Percentiles rank a stretch among this genome's conserved stretches.
phyloP scores from a whole-genome alignment of 2,113 vertebrate species.

The Rissa tridactyla region DNA sequence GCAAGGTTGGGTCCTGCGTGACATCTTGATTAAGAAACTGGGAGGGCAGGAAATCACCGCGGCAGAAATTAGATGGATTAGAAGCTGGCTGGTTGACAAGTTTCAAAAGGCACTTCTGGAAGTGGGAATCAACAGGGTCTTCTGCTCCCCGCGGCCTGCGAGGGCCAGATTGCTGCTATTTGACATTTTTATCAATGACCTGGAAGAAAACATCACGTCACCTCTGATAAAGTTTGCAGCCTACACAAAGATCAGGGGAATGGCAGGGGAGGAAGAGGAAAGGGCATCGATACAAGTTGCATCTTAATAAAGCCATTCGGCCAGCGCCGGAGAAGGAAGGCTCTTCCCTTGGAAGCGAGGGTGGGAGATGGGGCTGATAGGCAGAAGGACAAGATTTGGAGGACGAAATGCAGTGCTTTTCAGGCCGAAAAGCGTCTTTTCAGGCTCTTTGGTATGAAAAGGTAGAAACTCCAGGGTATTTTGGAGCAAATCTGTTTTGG shows the following conservation, averaged over 20 bases:
- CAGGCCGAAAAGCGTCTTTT: neutral
- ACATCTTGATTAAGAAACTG: slow-evolving; percentile 59
- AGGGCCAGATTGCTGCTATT: neutral
- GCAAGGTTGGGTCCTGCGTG: neutral
- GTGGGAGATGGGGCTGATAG: neutral
- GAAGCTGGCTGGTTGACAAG: neutral
- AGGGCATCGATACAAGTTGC: neutral
- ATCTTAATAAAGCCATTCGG: neutral
- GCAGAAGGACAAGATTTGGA: neutral
- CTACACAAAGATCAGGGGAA: neutral
- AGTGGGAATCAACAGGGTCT: neutral
- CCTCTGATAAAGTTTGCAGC: neutral
- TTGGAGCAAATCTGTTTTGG: neutral
- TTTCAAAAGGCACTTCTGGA: neutral
- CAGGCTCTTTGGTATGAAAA: neutral
- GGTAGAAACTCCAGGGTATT: neutral
- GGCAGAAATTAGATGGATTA: slow-evolving; percentile 8
- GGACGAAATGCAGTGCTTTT: neutral
- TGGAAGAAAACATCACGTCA: neutral
- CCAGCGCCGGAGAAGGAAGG: neutral
- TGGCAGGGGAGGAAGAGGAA: neutral
- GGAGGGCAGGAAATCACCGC: neutral
- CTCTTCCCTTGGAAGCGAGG: neutral
- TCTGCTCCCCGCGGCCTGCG: neutral
- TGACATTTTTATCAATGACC: slow-evolving; percentile 23